Base-by-base conservation (phyloP, 2,888 invertebrate species). In the Choreutis nemorana region DNA sequence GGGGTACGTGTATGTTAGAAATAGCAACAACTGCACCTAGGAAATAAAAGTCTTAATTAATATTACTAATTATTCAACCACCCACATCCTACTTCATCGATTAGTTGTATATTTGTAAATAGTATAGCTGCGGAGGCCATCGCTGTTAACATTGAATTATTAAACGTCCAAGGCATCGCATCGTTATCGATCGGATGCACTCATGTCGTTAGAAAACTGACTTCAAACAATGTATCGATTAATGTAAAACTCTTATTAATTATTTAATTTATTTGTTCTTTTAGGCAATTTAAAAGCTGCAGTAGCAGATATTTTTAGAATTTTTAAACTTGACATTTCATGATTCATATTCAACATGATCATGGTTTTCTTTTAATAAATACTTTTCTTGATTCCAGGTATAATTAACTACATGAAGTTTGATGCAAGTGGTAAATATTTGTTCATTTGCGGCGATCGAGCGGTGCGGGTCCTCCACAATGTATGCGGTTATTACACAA, bases 381-480 rank as follows among this genome's bases (percentile, higher is more conserved):
- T 18, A 18, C 8, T 6, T 23, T 33, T 30, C 36, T 37, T 39
- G 28, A 29, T 81, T 81, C 7, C 77, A 91, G 91, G 85, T 39
- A 58, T 81, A 15, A 84, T 93, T 41, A 83, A 82, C 27, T 77
- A 83, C 35, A 64, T 95, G 45, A 63, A 81, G 36, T 94, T 94
- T 56, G 91, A 93, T 54, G 81, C 89, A 3, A 81, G 84, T 35
- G 89, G 90, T 12, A 87, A 87, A 51, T 89, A 86, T 51, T 50
- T 94, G 23, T 80, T 89, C 40, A 84, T 86, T 1, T 81, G 87
- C 31, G 91, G 91, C 8, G 91, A 91, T 43, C 86, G 84, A 39
- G 87, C 86, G 26, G 84, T 94, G 7, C 81, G 89, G 22, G 82
- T 94, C 29, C 86, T 94, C 48, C 87, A 90, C 57, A 95, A 94